These are phyloP conservation scores for Ferdinandea cuprea DNA, from an alignment of 2,888 invertebrate genomes.

Conservation along the genomic window DNA sequence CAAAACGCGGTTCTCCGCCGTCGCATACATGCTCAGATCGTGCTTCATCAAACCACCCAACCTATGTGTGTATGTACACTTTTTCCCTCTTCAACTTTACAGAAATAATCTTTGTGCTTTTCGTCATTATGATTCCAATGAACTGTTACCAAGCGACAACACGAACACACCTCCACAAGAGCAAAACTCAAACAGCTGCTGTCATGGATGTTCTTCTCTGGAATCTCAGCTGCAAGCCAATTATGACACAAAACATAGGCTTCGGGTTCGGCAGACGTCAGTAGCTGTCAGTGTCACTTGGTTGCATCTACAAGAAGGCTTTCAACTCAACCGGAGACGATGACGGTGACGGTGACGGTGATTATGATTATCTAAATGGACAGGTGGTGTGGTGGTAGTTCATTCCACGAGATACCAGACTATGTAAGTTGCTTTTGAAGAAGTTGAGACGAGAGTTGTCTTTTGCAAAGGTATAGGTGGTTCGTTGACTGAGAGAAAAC, in stretches of 20 bases:
- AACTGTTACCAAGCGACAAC: conserved; percentile 58
- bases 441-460: conserved; percentile 30
- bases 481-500: conserved; percentile 60
- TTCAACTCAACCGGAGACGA: conserved; percentile 21
- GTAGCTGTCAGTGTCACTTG: conserved; percentile 11
- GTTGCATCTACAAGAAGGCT: conserved; percentile 35
- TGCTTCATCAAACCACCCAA: not conserved
- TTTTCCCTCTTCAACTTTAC: not conserved
- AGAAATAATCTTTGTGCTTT: not conserved
- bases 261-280: not conserved
- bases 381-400: conserved; percentile 33
- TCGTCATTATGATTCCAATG: conserved; percentile 50
- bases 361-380: not conserved
- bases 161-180: conserved; percentile 56
- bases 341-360: not conserved
- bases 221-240: conserved; percentile 44
- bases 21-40: conserved; percentile 7
- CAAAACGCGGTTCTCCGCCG: conserved; percentile 47
- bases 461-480: conserved; percentile 46
- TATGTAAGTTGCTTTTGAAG: conserved; percentile 58
- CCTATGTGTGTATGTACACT: conserved; percentile 6
- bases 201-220: conserved; percentile 22
- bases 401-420: conserved; percentile 17
- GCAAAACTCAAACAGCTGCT: conserved; percentile 41
- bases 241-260: conserved; percentile 19